phyloP scores from a whole-genome alignment of 2,113 vertebrate species.

The Zeus faber region DNA sequence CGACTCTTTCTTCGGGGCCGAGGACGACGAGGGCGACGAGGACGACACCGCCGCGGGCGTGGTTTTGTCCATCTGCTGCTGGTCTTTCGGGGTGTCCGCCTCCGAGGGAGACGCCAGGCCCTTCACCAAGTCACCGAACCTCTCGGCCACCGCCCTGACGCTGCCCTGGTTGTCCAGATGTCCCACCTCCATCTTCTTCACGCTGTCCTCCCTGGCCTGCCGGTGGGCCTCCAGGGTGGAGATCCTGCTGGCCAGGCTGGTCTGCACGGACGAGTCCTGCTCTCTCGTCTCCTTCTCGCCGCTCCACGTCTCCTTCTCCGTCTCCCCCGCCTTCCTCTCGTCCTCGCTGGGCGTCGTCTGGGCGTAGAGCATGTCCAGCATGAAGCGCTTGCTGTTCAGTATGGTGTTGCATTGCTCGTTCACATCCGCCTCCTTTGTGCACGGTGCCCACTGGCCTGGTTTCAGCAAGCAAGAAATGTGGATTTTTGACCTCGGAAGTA shows the following conservation, averaged over 20 bases:
- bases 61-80: constrained; percentile 61
- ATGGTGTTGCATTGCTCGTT: constrained; percentile 88
- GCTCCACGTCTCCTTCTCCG: constrained; percentile 69
- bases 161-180: constrained; percentile 89
- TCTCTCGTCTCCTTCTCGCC: constrained; percentile 71
- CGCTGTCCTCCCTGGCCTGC: constrained; percentile 81
- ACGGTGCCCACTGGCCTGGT: constrained; percentile 81
- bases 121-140: constrained; percentile 86
- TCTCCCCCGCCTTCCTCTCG: constrained; percentile 73
- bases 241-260: constrained; percentile 84
- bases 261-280: constrained; percentile 74
- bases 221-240: constrained; percentile 87
- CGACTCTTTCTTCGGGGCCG: constrained; percentile 81
- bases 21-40: constrained; percentile 21
- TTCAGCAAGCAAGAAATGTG: too few relatives aligned
- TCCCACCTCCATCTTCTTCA: constrained; percentile 83
- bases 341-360: constrained; percentile 77
- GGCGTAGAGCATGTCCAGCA: constrained; percentile 95
- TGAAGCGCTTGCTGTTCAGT: constrained; percentile 90
- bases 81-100: constrained; percentile 68
- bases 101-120: constrained; percentile 72
- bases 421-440: constrained; percentile 79
- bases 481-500: too few relatives aligned
- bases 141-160: constrained; percentile 87
- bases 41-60: constrained; percentile 39